Percentiles rank a stretch among this genome's conserved stretches.
phyloP scores from a whole-genome alignment of 2,888 invertebrate species.

The Rhamphomyia laevipes region DNA sequence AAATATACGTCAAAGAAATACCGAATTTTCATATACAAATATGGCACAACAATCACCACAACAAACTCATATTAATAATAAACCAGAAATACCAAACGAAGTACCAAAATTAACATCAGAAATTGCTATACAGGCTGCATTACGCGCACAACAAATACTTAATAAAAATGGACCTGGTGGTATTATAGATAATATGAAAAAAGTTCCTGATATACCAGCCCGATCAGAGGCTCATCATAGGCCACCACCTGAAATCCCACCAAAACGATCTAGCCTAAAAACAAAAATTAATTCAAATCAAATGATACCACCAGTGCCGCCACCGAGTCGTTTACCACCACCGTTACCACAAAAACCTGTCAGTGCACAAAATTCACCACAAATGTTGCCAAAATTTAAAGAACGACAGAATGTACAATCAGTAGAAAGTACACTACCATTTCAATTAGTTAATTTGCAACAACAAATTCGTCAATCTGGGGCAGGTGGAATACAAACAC shows the following conservation, averaged over 20 bases:
- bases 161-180: constrained; percentile 17
- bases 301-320: constrained; percentile 23
- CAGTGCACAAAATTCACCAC: constrained; percentile 34
- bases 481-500: constrained; percentile 11
- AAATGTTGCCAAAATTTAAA: constrained; percentile 28
- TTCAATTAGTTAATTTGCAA: constrained; percentile 15
- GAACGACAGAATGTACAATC: constrained; percentile 23
- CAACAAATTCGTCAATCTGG: neutral
- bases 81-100: constrained; percentile 30
- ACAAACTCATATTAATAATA: constrained; percentile 12
- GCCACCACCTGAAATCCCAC: constrained; percentile 35
- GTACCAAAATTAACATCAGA: constrained; percentile 35
- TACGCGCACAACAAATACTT: constrained; percentile 33
- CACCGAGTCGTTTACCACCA: constrained; percentile 20
- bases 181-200: constrained; percentile 18
- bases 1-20: too few species aligned
- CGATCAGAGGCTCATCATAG: constrained; percentile 27
- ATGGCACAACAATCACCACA: constrained; percentile 22
- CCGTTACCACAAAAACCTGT: constrained; percentile 34
- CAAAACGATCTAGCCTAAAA: constrained; percentile 35
- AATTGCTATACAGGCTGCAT: constrained; percentile 36
- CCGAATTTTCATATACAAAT: constrained; percentile 13
- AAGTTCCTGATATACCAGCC: constrained; percentile 36
- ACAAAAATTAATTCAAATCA: constrained; percentile 26
- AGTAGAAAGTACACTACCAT: constrained; percentile 7